Conservation (phyloP, 2,797 vertebrate species). For the Crenuchus spilurus region DNA sequence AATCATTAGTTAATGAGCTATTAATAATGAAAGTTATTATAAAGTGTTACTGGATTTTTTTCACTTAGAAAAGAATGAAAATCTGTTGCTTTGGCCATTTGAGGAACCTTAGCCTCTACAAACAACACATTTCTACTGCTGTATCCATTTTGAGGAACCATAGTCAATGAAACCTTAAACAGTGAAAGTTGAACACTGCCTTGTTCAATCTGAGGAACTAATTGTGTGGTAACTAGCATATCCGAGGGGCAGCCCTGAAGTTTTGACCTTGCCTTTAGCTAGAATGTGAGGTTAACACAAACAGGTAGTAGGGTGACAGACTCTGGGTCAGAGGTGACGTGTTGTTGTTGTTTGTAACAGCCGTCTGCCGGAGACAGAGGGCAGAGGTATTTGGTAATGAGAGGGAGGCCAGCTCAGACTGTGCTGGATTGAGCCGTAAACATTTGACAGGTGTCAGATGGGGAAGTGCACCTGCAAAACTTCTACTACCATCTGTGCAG, state of each 20-base stretch:
- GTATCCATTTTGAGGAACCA: not conserved
- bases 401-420: conserved; percentile 52
- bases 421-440: conserved; percentile 49
- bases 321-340: conserved; percentile 67
- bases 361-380: conserved; percentile 57
- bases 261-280: conserved; percentile 65
- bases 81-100: not conserved
- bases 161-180: not conserved
- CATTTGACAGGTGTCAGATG: conserved; percentile 56
- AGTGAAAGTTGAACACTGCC: not conserved
- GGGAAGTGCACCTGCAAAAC: conserved; percentile 52
- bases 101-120: not conserved
- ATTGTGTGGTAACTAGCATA: conserved; percentile 47
- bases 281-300: conserved; percentile 60
- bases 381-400: conserved; percentile 73
- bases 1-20: too few species aligned
- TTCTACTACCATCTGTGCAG: conserved; percentile 43
- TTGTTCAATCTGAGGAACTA: conserved; percentile 31
- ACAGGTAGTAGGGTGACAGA: conserved; percentile 64
- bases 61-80: not conserved
- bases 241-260: conserved; percentile 20
- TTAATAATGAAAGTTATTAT: too few species aligned
- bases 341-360: conserved; percentile 58
- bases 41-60: too few species aligned
- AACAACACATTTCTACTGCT: too few species aligned